Evolutionary conservation across 2,797 vertebrate genomes (phyloP).

Genomic region (Phrynocephalus forsythii): DNA sequence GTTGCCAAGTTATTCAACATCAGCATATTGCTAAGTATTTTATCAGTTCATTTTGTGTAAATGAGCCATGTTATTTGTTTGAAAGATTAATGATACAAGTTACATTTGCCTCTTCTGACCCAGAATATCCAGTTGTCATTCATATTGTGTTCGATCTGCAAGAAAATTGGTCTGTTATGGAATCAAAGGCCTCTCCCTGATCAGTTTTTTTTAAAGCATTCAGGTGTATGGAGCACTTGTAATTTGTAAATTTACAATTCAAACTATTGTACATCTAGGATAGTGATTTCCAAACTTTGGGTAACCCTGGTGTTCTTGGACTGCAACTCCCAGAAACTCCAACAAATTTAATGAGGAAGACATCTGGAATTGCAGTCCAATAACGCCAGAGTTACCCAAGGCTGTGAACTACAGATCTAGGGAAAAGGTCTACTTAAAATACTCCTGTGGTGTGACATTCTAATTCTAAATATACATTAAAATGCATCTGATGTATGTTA

Average conservation of each 20-base stretch:
- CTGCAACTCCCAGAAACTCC: no score
- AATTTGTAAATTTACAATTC: no score
- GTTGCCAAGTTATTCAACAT: neutral
- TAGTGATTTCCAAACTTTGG: no score
- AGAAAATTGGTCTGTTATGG: neutral
- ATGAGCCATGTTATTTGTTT: conserved; percentile 2
- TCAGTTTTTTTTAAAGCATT: neutral
- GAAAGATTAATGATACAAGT: neutral
- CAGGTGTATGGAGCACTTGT: neutral
- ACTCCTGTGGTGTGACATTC: neutral
- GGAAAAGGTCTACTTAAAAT: no score
- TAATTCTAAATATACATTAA: neutral
- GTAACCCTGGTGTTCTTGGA: no score
- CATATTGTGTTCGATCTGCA: neutral
- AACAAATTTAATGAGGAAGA: no score
- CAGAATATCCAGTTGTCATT: neutral
- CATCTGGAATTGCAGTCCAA: no score
- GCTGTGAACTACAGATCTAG: no score
- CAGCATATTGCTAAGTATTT: neutral
- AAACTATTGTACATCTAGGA: neutral
- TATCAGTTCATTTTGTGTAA: neutral
- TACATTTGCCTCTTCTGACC: neutral
- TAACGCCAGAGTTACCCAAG: no score
- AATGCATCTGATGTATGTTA: neutral
- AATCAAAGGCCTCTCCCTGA: neutral